These are phyloP conservation scores for Ginglymostoma cirratum DNA, from an alignment of 2,113 vertebrate species.

Conservation along the genomic window DNA sequence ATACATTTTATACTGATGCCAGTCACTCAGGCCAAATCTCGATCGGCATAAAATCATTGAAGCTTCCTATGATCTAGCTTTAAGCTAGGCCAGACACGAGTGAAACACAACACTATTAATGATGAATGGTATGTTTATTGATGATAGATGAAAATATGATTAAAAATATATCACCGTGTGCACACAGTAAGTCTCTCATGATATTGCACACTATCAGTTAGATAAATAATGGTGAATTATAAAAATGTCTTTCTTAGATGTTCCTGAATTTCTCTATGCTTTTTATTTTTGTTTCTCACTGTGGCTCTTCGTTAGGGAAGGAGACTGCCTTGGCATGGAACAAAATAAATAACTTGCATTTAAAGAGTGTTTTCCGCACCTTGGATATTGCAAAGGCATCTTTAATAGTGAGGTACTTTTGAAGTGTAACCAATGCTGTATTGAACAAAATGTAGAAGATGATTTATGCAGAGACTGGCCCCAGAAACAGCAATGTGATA, in stretches of 20 bases:
- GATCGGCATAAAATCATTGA: not conserved
- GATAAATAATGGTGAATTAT: too few relatives aligned
- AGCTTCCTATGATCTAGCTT: not conserved
- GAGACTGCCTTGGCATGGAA: too few relatives aligned
- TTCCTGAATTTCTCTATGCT: not conserved
- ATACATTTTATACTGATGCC: not conserved
- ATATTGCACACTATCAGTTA: not conserved
- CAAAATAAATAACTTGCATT: too few relatives aligned
- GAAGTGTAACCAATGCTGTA: not conserved
- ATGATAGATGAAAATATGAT: not conserved
- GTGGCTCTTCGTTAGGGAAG: not conserved
- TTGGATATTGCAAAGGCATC: too few relatives aligned
- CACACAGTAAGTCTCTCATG: not conserved
- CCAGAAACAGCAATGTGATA: not conserved
- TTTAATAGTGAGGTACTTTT: not conserved
- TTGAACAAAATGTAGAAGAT: not conserved
- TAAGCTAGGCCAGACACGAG: not conserved
- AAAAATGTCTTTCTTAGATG: not conserved
- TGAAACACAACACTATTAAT: not conserved
- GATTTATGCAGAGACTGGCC: not conserved
- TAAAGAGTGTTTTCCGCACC: too few relatives aligned
- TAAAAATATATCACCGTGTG: not conserved
- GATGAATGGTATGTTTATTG: not conserved
- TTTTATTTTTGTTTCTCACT: not conserved
- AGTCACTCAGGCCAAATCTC: not conserved